Percentiles rank a stretch among this genome's conserved stretches.
phyloP scores from a whole-genome alignment of 2,113 vertebrate species.

The Oostethus manadensis region DNA sequence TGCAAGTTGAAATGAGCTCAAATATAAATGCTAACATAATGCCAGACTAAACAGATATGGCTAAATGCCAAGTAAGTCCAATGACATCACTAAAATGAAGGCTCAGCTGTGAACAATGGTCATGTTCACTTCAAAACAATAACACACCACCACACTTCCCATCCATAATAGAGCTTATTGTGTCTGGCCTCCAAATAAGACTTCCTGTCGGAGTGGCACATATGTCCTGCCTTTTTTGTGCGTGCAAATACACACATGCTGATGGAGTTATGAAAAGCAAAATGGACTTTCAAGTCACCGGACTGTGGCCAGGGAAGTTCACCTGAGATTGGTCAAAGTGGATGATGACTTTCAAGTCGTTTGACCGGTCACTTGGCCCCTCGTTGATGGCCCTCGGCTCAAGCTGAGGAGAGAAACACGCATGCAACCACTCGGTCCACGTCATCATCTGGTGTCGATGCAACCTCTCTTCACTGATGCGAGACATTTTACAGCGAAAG shows the following conservation, averaged over 20 bases:
- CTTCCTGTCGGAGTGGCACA: conserved; percentile 53
- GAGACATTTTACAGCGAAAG: conserved; percentile 89
- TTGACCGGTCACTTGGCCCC: conserved; percentile 76
- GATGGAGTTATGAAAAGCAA: conserved; percentile 4
- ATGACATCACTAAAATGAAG: conserved; percentile 8
- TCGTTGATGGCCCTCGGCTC: conserved; percentile 72
- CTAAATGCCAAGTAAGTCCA: not conserved
- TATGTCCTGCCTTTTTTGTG: conserved; percentile 34
- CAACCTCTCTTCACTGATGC: conserved; percentile 87
- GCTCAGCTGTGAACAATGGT: conserved; percentile 1
- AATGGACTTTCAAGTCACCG: conserved; percentile 22
- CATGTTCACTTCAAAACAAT: conserved; percentile 17
- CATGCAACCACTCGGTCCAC: conserved; percentile 87
- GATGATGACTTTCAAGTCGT: conserved; percentile 85
- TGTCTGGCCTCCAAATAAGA: conserved; percentile 37
- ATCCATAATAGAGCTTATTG: conserved; percentile 38
- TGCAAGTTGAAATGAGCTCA: not conserved
- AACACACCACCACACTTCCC: conserved; percentile 41
- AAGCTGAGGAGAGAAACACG: conserved; percentile 85
- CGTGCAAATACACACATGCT: conserved; percentile 17
- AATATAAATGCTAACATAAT: not conserved
- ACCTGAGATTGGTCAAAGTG: conserved; percentile 95
- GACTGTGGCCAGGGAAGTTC: conserved; percentile 9
- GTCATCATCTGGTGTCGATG: conserved; percentile 81
- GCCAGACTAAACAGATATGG: not conserved